Evolutionary conservation across 2,888 invertebrate genomes (phyloP).

Genomic region (Zeuzera pyrina): DNA sequence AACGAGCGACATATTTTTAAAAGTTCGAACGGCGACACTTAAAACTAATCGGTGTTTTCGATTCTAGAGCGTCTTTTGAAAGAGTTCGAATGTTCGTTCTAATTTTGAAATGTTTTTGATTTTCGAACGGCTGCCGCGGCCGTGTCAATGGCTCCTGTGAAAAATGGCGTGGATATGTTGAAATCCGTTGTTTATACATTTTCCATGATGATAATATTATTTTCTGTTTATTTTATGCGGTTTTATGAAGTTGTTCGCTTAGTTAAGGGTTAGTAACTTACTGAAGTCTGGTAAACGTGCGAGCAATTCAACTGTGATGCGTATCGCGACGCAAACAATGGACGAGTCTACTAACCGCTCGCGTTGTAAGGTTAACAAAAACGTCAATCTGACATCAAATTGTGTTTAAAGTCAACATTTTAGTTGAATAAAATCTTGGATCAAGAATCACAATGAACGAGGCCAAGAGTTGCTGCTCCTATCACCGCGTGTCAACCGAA

Average conservation of each 20-base stretch:
- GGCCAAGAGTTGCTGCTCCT: no score
- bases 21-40: constrained; percentile 67
- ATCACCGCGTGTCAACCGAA: no score
- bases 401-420: no score
- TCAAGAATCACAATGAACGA: no score
- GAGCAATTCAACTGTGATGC: constrained; percentile 36
- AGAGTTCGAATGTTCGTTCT: constrained; percentile 63
- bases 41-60: constrained; percentile 72
- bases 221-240: neutral
- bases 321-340: constrained; percentile 38
- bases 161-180: constrained; percentile 35
- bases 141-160: constrained; percentile 43
- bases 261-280: constrained; percentile 7
- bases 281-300: constrained; percentile 24
- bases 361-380: constrained; percentile 30
- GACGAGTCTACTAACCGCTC: constrained; percentile 23
- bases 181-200: neutral
- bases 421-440: no score
- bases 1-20: constrained; percentile 71
- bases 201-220: neutral
- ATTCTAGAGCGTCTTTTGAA: constrained; percentile 62
- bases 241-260: neutral
- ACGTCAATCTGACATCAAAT: constrained; percentile 2
- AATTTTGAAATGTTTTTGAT: constrained; percentile 65
- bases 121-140: constrained; percentile 55